Conservation (phyloP, 64 coral and sea anemone genomes). For the Pocillopora damicornis region DNA sequence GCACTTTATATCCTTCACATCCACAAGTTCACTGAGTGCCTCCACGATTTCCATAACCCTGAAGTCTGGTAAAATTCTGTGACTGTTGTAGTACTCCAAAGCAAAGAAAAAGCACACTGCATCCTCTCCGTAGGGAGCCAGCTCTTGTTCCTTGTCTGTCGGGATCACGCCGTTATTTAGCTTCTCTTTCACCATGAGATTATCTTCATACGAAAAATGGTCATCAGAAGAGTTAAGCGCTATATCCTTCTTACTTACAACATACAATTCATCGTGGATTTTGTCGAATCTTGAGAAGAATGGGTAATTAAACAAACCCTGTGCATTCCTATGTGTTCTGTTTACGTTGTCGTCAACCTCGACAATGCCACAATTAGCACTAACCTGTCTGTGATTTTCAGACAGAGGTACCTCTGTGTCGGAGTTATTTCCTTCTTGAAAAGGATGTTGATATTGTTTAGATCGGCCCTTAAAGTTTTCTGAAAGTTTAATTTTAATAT, state of each 20-base stretch:
- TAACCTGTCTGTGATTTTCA: neutral
- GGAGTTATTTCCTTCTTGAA: neutral
- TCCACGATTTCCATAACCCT: constrained; percentile 82
- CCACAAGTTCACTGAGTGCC: constrained; percentile 49
- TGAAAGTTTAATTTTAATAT: neutral
- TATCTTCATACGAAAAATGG: neutral
- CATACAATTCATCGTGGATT: constrained; percentile 67
- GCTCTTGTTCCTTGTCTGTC: neutral
- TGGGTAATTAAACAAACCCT: neutral
- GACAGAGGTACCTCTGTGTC: neutral
- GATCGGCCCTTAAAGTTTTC: neutral
- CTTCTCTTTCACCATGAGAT: neutral
- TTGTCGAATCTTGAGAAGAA: neutral
- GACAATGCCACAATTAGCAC: neutral
- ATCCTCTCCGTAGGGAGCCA: constrained; percentile 37
- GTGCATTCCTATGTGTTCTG: constrained; percentile 12
- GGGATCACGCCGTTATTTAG: neutral
- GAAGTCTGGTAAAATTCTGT: constrained; percentile 75
- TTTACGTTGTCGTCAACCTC: constrained; percentile 31
- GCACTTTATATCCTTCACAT: constrained; percentile 71
- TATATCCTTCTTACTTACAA: constrained; percentile 43
- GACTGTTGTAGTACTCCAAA: constrained; percentile 65
- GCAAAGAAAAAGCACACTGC: constrained; percentile 82
- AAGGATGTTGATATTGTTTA: neutral
- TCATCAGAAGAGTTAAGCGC: constrained; percentile 37